Conservation (phyloP, 2,797 vertebrate genomes). For the Megaceryle alcyon region DNA sequence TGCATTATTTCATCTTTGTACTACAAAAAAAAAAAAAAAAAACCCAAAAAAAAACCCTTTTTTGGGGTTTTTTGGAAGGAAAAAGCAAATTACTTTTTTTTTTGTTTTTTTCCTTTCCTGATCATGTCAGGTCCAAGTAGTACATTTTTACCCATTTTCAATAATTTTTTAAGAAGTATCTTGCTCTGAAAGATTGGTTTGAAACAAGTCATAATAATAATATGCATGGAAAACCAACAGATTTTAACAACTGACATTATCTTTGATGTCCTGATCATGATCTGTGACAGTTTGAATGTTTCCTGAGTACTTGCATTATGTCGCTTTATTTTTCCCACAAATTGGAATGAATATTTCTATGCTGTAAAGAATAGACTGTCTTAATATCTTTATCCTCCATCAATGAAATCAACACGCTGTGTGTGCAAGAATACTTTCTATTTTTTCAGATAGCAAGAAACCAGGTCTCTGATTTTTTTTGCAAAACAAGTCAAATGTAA, state of each 20-base stretch:
- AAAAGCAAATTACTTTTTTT: no score
- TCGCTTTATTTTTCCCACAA: neutral
- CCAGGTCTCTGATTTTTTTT: neutral
- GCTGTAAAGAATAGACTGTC: neutral
- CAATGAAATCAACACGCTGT: neutral
- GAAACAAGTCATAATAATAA: neutral
- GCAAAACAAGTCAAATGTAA: neutral
- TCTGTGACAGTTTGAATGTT: neutral
- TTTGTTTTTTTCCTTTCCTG: neutral
- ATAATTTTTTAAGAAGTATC: neutral
- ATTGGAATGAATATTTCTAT: neutral
- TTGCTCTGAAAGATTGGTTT: neutral
- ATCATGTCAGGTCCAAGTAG: neutral
- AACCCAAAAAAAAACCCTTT: no score
- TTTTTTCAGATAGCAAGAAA: neutral
- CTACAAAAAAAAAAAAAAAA: no score
- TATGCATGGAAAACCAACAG: neutral
- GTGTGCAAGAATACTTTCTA: neutral
- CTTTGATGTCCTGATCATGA: neutral
- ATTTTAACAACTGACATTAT: neutral
- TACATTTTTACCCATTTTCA: neutral
- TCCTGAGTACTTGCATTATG: neutral
- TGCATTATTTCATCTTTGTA: neutral
- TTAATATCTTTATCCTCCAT: neutral
- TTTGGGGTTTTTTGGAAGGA: no score